Base-by-base conservation (phyloP, 2,797 vertebrate species). In the Crypturellus tataupa region DNA sequence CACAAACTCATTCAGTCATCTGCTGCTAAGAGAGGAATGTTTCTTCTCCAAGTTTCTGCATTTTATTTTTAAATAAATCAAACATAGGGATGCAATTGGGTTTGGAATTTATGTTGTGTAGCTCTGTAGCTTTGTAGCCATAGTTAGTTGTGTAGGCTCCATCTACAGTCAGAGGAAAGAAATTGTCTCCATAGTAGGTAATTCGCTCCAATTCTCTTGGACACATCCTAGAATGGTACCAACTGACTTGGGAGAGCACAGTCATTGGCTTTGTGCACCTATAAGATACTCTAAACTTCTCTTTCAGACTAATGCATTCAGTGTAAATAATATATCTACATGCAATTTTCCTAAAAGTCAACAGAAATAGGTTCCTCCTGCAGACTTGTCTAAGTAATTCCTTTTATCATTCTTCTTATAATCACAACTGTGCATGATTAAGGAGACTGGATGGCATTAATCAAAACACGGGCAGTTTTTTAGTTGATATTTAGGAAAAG, bases 11-110 rank as follows among this genome's bases (percentile, higher is more conserved):
- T 78, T 93, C 79, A 51, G 42, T 83, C 69, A 79, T 51, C 39
- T 75, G 65, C 15, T 40, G 15, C 70, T 46, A 40, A 76, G 67
- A 64, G 58, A 65, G 70, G 46, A 80, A 78, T 89, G 39, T 49
- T 53, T 93, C 81, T 90, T 89, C 65, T 59, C 25, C 40, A 64
- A 78, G 35, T 67, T 76, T 56, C 35, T 67, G 10, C 23, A 27
- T 83, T 93, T 79, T 70, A 72, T 80, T 81, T 92, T 42, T 87
- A 89, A 87, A 87, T 90, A 92, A 80, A 85, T 83, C 82, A 93
- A 93, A 56, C 9, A 46, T n/a, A 51, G n/a, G 53, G 35, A 35
- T 87, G 55, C n/a, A 59, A 1, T 10, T 69, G n/a, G 19, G 33
- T 15, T 31, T 78, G 15, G 33, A 83, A 96, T 92, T 78, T 80